Percentiles rank a stretch among this genome's conserved stretches.
phyloP scores from a whole-genome alignment of 2,113 vertebrate genomes.

The Rhinolophus sinicus region DNA sequence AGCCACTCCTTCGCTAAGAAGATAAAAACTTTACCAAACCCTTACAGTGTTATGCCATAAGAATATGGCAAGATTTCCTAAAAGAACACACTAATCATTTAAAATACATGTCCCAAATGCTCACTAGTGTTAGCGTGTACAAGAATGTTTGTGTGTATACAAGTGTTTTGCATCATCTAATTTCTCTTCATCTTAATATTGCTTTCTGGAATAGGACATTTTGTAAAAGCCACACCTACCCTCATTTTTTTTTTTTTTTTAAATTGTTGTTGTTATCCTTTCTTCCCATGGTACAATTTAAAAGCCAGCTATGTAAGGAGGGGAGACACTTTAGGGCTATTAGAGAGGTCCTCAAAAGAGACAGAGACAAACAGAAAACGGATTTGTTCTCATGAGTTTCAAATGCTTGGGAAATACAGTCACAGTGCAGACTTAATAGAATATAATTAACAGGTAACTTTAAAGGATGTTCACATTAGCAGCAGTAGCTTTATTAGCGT shows the following conservation, averaged over 20 bases:
- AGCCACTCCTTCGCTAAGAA: neutral
- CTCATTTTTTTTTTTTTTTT: neutral
- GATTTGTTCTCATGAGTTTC: neutral
- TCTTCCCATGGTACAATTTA: neutral
- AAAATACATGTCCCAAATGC: neutral
- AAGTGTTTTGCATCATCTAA: neutral
- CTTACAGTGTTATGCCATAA: neutral
- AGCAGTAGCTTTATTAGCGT: constrained; percentile 27
- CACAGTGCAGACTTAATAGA: constrained; percentile 32
- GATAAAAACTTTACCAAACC: neutral
- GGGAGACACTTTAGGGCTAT: neutral
- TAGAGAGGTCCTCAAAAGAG: constrained; percentile 21
- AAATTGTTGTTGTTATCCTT: neutral
- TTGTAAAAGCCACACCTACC: neutral
- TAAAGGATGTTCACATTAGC: constrained; percentile 42
- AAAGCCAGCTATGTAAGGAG: neutral
- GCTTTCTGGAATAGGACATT: neutral
- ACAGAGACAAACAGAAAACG: constrained; percentile 50
- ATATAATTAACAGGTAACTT: constrained; percentile 41
- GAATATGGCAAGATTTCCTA: neutral
- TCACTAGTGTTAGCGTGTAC: neutral
- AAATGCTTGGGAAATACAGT: neutral
- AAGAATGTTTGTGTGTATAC: neutral
- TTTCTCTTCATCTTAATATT: neutral
- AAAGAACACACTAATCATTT: neutral